These are phyloP conservation scores for Campoletis sonorensis DNA, from an alignment of 1,140 invertebrate genomes.

Conservation along the genomic window DNA sequence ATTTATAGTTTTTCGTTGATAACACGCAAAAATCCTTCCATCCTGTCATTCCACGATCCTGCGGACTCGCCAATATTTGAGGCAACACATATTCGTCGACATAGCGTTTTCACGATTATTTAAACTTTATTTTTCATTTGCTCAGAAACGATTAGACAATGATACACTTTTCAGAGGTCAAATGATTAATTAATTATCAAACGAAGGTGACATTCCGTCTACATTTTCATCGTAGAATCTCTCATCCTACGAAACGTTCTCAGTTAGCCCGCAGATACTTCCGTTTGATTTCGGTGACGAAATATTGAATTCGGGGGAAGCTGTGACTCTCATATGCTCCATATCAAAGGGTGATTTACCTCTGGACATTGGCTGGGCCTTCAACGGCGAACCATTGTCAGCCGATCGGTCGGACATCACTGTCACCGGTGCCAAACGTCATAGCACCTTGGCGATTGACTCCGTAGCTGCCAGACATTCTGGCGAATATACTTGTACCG, in stretches of 20 bases:
- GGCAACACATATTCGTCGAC: too few species aligned
- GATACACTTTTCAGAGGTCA: not conserved
- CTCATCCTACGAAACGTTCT: conserved; percentile 47
- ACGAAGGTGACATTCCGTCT: not conserved
- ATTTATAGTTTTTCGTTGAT: not conserved
- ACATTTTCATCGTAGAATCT: not conserved
- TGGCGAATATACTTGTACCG: conserved; percentile 88
- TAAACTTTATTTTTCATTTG: too few species aligned
- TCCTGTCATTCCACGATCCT: not conserved
- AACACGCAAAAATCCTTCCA: not conserved
- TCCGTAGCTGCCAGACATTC: conserved; percentile 84
- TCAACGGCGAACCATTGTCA: conserved; percentile 72
- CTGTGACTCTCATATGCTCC: conserved; percentile 82
- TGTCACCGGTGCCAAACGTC: conserved; percentile 77
- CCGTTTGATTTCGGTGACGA: conserved; percentile 83
- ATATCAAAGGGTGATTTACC: conserved; percentile 84
- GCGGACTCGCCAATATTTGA: too few species aligned
- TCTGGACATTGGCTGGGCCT: conserved; percentile 83
- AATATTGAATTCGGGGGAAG: conserved; percentile 84
- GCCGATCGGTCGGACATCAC: conserved; percentile 67
- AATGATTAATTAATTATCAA: not conserved
- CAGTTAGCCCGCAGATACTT: conserved; percentile 81
- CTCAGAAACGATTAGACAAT: not conserved
- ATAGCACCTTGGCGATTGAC: conserved; percentile 82
- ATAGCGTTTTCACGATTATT: too few species aligned